Evolutionary conservation across 1,140 invertebrate species (phyloP), one percentile per base, ranked within the genome.

Genomic region (Ptiloglossa arizonensis): DNA sequence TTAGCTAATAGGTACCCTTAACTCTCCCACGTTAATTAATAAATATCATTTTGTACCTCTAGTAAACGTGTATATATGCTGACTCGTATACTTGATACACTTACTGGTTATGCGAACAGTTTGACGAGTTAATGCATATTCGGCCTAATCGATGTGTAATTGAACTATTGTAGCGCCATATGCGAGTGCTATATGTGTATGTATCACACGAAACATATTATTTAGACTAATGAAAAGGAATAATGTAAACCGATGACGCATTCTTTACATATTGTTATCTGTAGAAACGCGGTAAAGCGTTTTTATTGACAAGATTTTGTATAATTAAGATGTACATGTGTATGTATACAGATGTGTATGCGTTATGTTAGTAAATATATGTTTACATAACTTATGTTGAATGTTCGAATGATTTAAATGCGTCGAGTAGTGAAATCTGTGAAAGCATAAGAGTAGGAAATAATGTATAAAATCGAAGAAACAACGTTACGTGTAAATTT

Each of bases 401-500:
- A 5, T 62, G 59, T 52, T 27, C n/a, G 19, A 56, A 29, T 22
- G 32, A 1, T 62, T 71, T 24, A 8, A 29, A 57, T 5, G 27
- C 11, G 27, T 2, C 19, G 32, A n/a, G 11, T 27, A 22, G 27
- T 13, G 22, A 29, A 22, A 38, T 29, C 64, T 44, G 24, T 48
- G 59, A 50, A 38, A 13, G 29, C 24, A 5, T 35, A 32, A 4
- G 17, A 5, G 57, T 1, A 15, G 15, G 15, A 4, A 41, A 29
- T 5, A 15, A 35, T 24, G 32, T 41, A 15, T 24, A 50, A 32
- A 46, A 68, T 24, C 27, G 4, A 35, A 46, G 41, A 54, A 60
- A 17, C 17, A 78, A 54, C 5, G 35, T 24, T 27, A 77, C 41
- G 56, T 81, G 81, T 83, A 83, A 59, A 81, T 83, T 81, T 78